Evolutionary conservation across 2,888 invertebrate genomes (phyloP).

Genomic region (Lacanobia oleracea): DNA sequence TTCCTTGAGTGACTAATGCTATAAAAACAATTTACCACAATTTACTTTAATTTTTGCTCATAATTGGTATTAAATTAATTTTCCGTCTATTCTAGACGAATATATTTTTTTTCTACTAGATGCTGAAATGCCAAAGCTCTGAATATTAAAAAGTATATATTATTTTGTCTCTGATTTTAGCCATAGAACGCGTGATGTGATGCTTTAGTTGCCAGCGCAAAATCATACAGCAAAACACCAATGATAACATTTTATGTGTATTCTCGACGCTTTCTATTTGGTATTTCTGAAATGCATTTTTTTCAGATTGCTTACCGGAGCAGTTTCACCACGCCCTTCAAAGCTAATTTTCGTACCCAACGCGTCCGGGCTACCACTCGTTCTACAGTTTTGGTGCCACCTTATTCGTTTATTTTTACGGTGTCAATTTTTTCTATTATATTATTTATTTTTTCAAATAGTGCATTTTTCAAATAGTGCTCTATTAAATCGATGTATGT

Average conservation of each 20-base stretch:
- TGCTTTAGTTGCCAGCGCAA: slow-evolving; percentile 42
- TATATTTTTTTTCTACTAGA: neutral
- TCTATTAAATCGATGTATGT: neutral
- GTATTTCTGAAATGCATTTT: neutral
- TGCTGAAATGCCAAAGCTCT: slow-evolving; percentile 28
- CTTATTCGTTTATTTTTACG: neutral
- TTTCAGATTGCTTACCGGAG: neutral
- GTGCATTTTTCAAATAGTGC: too few relatives aligned
- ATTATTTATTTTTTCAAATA: slow-evolving; percentile 1
- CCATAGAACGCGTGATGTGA: slow-evolving; percentile 58
- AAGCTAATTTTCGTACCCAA: neutral
- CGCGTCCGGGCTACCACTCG: too few relatives aligned
- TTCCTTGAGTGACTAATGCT: slow-evolving; percentile 39
- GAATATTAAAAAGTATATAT: slow-evolving; percentile 27
- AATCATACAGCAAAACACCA: slow-evolving; percentile 3
- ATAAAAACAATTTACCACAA: neutral
- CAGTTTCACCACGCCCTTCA: neutral
- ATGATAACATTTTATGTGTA: neutral
- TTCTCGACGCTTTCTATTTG: neutral
- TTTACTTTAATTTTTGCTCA: neutral
- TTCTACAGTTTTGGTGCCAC: neutral
- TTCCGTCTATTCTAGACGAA: neutral
- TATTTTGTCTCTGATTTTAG: slow-evolving; percentile 47
- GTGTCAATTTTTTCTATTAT: too few relatives aligned
- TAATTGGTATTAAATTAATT: neutral